phyloP scores from a whole-genome alignment of 2,113 vertebrate species.

The Gambusia affinis region DNA sequence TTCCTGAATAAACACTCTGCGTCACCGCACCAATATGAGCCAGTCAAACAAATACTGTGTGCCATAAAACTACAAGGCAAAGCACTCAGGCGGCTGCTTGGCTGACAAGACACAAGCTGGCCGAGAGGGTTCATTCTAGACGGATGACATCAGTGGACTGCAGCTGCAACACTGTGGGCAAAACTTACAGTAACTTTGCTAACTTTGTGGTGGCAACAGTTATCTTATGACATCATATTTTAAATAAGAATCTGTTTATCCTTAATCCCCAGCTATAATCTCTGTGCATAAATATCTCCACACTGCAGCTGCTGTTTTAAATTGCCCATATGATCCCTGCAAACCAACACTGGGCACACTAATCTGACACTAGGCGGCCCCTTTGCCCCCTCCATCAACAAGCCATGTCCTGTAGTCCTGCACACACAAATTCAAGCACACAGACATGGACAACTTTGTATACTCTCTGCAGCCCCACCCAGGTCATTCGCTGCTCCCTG shows the following conservation, averaged over 20 bases:
- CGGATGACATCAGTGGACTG: conserved; percentile 70
- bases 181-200: conserved; percentile 10
- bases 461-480: conserved; percentile 73
- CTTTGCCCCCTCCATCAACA: conserved; percentile 54
- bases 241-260: background rate
- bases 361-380: conserved; percentile 70
- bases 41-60: conserved; percentile 65
- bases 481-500: conserved; percentile 32
- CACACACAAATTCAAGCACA: conserved; percentile 28
- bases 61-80: conserved; percentile 61
- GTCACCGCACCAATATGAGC: conserved; percentile 63
- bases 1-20: conserved; percentile 65
- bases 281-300: conserved; percentile 46
- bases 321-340: conserved; percentile 57
- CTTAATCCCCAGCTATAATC: conserved; percentile 8
- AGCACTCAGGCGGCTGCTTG: conserved; percentile 36
- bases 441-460: conserved; percentile 71
- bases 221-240: background rate
- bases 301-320: conserved; percentile 54
- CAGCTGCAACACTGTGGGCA: conserved; percentile 32
- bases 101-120: conserved; percentile 67
- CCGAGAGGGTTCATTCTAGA: conserved; percentile 64
- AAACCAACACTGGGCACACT: conserved; percentile 46
- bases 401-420: conserved; percentile 48
- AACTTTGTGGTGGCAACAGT: background rate